Evolutionary conservation across 2,888 invertebrate species (phyloP).

Genomic region (Lasioglossum marginatum): DNA sequence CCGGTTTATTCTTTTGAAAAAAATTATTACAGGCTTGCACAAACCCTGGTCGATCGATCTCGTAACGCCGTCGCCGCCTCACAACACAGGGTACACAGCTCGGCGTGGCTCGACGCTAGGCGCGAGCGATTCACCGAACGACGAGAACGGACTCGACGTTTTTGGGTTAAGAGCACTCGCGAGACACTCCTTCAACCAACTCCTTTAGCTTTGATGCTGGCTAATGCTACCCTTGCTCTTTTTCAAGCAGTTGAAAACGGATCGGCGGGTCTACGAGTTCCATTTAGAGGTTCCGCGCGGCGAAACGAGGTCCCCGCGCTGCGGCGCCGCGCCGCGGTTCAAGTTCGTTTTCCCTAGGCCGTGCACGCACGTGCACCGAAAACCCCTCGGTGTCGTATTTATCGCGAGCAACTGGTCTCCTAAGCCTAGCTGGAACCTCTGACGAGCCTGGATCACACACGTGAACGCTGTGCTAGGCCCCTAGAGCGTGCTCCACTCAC

Average conservation of each 20-base stretch:
- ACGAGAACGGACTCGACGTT: conserved; percentile 43
- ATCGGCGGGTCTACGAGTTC: conserved; percentile 25
- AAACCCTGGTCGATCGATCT: conserved; percentile 30
- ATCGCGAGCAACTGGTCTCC: conserved; percentile 68
- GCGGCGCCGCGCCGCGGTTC: background rate
- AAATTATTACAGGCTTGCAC: conserved; percentile 13
- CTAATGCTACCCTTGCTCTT: conserved; percentile 47
- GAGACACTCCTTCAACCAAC: conserved; percentile 33
- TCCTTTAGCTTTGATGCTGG: conserved; percentile 38
- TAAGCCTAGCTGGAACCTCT: conserved; percentile 23
- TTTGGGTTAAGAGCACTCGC: conserved; percentile 54
- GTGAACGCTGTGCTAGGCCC: conserved; percentile 3
- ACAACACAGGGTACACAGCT: too few species aligned
- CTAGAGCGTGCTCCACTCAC: conserved; percentile 26
- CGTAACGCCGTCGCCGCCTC: background rate
- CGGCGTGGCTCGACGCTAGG: background rate
- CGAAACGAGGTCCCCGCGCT: background rate
- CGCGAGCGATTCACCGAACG: conserved; percentile 38
- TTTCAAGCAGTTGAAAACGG: conserved; percentile 60
- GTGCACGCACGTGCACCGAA: conserved; percentile 44
- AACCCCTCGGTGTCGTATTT: conserved; percentile 62
- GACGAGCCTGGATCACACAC: conserved; percentile 35
- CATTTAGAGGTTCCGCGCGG: background rate
- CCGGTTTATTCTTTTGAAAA: background rate
- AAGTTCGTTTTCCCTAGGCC: background rate